These are phyloP conservation scores for Polydrusus tereticollis DNA, from an alignment of 2,888 invertebrate genomes.

Conservation along the genomic window DNA sequence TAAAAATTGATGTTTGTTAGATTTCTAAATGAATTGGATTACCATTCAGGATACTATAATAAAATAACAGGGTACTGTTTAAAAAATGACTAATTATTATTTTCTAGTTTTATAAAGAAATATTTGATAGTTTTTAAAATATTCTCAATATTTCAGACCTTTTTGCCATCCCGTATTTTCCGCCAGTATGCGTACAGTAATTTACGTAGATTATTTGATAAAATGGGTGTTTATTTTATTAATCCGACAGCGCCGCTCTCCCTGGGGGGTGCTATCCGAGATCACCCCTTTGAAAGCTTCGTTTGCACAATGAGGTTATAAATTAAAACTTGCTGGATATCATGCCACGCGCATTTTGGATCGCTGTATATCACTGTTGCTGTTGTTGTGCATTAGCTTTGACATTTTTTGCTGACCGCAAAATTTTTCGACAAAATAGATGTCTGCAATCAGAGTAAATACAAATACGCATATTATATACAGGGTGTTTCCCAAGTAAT, in stretches of 20 bases:
- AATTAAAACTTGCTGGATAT: conserved; percentile 30
- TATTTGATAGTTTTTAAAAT: no score
- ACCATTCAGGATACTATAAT: no score
- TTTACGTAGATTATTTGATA: conserved; percentile 29
- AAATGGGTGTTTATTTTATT: conserved; percentile 45
- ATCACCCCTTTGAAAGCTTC: conserved; percentile 33
- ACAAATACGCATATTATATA: no score
- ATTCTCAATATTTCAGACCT: no score
- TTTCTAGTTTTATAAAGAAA: no score
- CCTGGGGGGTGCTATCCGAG: conserved; percentile 22
- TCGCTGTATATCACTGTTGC: conserved; percentile 25
- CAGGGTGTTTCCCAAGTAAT: no score
- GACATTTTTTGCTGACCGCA: neutral
- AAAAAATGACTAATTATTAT: no score
- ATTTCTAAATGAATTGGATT: no score
- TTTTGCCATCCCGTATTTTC: neutral
- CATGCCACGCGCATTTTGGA: conserved; percentile 22
- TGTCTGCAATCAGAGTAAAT: no score
- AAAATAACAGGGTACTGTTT: no score
- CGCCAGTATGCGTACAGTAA: neutral
- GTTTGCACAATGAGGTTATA: conserved; percentile 27
- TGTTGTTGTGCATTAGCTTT: conserved; percentile 16
- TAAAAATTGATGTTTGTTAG: no score
- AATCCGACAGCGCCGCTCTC: conserved; percentile 28
- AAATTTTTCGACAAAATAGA: neutral